Evolutionary conservation across 2,888 invertebrate genomes (phyloP).

Genomic region (Neria commutata): DNA sequence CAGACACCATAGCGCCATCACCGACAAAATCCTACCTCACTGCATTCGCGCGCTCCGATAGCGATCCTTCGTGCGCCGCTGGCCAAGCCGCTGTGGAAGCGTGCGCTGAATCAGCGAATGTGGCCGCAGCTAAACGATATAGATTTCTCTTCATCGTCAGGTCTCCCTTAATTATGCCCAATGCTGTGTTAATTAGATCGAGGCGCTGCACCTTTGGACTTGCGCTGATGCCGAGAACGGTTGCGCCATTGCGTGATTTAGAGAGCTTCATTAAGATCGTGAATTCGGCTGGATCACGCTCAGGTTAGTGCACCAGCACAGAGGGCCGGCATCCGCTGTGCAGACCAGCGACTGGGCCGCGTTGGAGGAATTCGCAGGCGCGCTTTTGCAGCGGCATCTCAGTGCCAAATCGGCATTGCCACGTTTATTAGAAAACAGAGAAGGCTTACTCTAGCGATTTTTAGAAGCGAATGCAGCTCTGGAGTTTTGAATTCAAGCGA

Average conservation of each 20-base stretch:
- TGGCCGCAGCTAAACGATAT: slow-evolving; percentile 43
- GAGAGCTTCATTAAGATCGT: slow-evolving; percentile 64
- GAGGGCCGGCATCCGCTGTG: too few species aligned
- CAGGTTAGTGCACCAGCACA: slow-evolving; percentile 49
- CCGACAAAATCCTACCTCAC: background rate
- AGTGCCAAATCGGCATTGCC: too few species aligned
- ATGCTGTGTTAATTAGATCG: slow-evolving; percentile 61
- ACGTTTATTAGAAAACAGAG: too few species aligned
- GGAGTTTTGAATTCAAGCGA: too few species aligned
- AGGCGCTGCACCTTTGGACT: slow-evolving; percentile 22
- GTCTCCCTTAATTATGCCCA: slow-evolving; percentile 58
- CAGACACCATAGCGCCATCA: slow-evolving; percentile 18
- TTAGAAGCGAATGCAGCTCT: too few species aligned
- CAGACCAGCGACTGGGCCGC: too few species aligned
- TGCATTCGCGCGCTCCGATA: background rate
- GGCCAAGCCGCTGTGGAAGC: too few species aligned
- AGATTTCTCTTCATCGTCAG: slow-evolving; percentile 53
- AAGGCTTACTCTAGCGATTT: too few species aligned
- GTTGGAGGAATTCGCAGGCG: background rate
- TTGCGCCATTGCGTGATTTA: slow-evolving; percentile 62
- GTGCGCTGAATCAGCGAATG: too few species aligned
- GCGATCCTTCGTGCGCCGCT: too few species aligned
- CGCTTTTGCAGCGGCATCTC: background rate
- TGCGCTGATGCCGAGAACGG: slow-evolving; percentile 40
- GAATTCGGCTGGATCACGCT: slow-evolving; percentile 63